A percentile compares a stretch with the other conserved stretches of the same genome.
phyloP scores from a whole-genome alignment of 2,888 invertebrate species.

The Leptopilina syphax region DNA sequence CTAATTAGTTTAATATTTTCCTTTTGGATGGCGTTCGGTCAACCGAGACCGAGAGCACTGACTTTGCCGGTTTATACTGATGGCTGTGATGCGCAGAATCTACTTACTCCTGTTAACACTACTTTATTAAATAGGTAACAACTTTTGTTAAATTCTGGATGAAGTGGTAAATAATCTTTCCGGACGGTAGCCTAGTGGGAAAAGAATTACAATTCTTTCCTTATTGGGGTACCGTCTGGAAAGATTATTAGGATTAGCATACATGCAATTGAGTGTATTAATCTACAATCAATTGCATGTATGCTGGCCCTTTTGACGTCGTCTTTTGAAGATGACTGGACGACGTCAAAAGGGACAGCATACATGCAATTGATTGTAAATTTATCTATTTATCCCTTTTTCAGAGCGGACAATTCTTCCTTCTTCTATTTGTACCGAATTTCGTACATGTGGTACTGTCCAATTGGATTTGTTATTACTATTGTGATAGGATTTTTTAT shows the following conservation, averaged over 20 bases:
- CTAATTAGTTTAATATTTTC: slow-evolving; percentile 83
- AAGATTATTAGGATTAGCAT: too few species aligned
- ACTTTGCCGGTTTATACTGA: slow-evolving; percentile 80
- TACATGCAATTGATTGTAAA: too few species aligned
- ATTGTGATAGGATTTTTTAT: slow-evolving; percentile 60
- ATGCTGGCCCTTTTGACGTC: too few species aligned
- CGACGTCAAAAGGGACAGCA: too few species aligned
- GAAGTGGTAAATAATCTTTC: too few species aligned
- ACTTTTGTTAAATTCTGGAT: too few species aligned
- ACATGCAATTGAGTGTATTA: too few species aligned
- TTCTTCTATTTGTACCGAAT: slow-evolving; percentile 68
- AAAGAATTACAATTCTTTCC: too few species aligned
- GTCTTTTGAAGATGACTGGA: too few species aligned
- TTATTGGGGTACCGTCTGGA: too few species aligned
- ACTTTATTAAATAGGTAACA: slow-evolving; percentile 24
- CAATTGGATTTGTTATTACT: slow-evolving; percentile 65
- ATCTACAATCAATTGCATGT: too few species aligned
- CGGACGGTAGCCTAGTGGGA: too few species aligned
- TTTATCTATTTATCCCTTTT: background rate
- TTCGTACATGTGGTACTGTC: slow-evolving; percentile 72
- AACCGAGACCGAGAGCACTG: slow-evolving; percentile 82
- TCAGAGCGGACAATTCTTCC: slow-evolving; percentile 47
- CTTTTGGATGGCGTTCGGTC: slow-evolving; percentile 91
- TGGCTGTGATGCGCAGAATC: slow-evolving; percentile 77
- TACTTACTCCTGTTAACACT: background rate